Base-by-base conservation (phyloP, 2,113 vertebrate genomes). In the Spea multiplicata region DNA sequence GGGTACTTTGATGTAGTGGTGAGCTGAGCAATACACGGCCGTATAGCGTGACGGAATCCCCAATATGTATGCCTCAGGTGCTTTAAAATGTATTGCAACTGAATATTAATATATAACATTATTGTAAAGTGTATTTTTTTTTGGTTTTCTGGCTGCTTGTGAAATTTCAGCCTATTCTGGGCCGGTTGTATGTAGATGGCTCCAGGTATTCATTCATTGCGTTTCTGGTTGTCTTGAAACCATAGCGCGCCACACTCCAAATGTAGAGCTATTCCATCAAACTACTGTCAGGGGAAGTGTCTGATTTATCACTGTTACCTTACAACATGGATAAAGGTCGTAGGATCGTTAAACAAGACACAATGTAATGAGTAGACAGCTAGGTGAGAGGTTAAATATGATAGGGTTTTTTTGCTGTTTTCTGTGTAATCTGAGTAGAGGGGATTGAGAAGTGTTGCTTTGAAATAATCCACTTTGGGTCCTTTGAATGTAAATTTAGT, bases 371-470 rank as follows among this genome's bases (percentile, higher is more conserved):
- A n/a, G 14, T 30, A 74, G 64, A 16, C 17, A 12, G 52, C 57
- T 71, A 61, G 78, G 78, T 80, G 71, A 80, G 64, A 80, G 78
- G 78, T 74, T 67, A 80, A 80, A 61, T 71, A 65, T 80, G 78
- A 74, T 73, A 67, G 71, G 62, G 64, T 12, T 12, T 53, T 65
- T 80, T 74, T 68, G 71, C 48, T 61, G 57, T 61, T 71, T 80
- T 66, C 66, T 14, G 53, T 80, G 78, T 68, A 74, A 80, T 68
- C 6, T 10, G 44, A 80, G 71, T 68, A 68, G 16, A 48, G 44
- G 49, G 3, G 44, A 78, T 66, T 6, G 65, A 48, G 17, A 74
- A 61, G 71, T 74, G 78, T 80, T 80, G 71, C 78, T 80, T 80
- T 80, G 78, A 80, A 80, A 80, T 59, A 46, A 44, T 68, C 50